Percentiles rank a stretch among this genome's conserved stretches.
Conservation (phyloP, 2,888 invertebrate genomes). For the Nemotelus nigrinus region DNA sequence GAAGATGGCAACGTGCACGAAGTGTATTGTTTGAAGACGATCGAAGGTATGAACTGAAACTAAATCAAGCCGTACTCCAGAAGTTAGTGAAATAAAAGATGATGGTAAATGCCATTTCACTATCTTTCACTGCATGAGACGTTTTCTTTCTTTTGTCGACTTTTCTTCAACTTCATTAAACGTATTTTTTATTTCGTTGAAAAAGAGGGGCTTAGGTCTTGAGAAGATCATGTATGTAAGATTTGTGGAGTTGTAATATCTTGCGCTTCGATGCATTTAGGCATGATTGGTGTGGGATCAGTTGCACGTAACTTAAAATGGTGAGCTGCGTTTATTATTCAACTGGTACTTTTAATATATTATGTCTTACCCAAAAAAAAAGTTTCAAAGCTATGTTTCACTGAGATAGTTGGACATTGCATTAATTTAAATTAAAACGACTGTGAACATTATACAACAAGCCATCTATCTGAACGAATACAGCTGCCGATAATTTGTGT, state of each 20-base stretch:
- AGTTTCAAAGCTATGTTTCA: too few relatives aligned
- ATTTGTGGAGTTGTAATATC: neutral
- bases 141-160: slow-evolving; percentile 42
- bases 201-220: slow-evolving; percentile 40
- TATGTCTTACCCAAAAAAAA: too few relatives aligned
- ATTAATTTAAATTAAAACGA: too few relatives aligned
- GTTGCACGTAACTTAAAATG: neutral
- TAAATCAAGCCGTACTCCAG: slow-evolving; percentile 38
- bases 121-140: slow-evolving; percentile 40
- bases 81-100: slow-evolving; percentile 32
- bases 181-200: neutral
- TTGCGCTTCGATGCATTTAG: slow-evolving; percentile 23
- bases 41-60: slow-evolving; percentile 37
- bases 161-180: slow-evolving; percentile 33
- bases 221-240: slow-evolving; percentile 4
- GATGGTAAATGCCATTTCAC: slow-evolving; percentile 48
- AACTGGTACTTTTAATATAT: too few relatives aligned
- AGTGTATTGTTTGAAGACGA: neutral
- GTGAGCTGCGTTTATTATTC: neutral
- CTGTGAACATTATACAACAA: too few relatives aligned
- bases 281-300: slow-evolving; percentile 37
- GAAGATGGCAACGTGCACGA: neutral
- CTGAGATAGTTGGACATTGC: too few relatives aligned
- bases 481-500: too few relatives aligned
- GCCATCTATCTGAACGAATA: too few relatives aligned